These are phyloP conservation scores for Lymantria dispar DNA, from an alignment of 2,888 invertebrate genomes.

Conservation along the genomic window DNA sequence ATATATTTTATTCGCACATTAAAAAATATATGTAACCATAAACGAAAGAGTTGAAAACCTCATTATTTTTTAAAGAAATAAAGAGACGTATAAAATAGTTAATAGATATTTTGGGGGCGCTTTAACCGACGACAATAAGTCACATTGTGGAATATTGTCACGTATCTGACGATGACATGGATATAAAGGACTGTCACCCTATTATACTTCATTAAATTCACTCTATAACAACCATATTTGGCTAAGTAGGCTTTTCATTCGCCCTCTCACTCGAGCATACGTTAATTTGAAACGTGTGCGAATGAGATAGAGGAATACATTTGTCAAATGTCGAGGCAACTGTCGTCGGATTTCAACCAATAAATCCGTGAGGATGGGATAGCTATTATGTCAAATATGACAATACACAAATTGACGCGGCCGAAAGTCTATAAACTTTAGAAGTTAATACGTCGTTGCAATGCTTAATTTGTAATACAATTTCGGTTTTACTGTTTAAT, in stretches of 20 bases:
- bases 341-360: constrained; percentile 77
- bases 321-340: constrained; percentile 66
- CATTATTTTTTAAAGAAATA: neutral
- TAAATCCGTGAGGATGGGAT: constrained; percentile 74
- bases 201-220: constrained; percentile 74
- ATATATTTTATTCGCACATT: too few relatives aligned
- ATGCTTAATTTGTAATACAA: constrained; percentile 14
- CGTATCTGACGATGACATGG: constrained; percentile 47
- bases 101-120: constrained; percentile 31
- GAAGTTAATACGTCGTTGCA: constrained; percentile 64
- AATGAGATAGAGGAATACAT: constrained; percentile 46
- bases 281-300: constrained; percentile 12
- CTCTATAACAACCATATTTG: constrained; percentile 67
- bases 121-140: constrained; percentile 48
- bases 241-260: constrained; percentile 69
- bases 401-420: constrained; percentile 81
- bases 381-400: constrained; percentile 79
- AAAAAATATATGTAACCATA: too few relatives aligned
- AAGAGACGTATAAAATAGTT: constrained; percentile 21
- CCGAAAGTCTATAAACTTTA: constrained; percentile 77
- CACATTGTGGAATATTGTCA: constrained; percentile 56
- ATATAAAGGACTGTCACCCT: constrained; percentile 59
- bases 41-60: too few relatives aligned
- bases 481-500: constrained; percentile 2
- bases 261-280: constrained; percentile 33